Conservation (phyloP, 2,888 invertebrate genomes). For the Pecten maximus region DNA sequence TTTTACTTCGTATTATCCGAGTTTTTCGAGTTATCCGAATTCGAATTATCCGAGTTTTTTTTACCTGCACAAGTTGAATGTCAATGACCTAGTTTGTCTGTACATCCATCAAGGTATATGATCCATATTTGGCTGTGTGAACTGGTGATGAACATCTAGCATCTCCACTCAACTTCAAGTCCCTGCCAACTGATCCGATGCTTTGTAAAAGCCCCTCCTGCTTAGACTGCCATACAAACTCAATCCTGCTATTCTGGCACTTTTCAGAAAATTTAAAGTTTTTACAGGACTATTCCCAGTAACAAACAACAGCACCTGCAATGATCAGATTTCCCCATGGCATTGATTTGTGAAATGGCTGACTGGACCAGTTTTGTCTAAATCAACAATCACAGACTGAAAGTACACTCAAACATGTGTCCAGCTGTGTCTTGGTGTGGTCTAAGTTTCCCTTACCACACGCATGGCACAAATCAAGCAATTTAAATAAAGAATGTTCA, state of each 20-base stretch:
- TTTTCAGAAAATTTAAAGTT: neutral
- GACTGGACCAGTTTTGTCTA: neutral
- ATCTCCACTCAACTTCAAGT: slow-evolving; percentile 47
- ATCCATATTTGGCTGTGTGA: slow-evolving; percentile 46
- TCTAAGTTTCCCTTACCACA: neutral
- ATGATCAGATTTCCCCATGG: neutral
- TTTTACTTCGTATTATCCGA: too few relatives aligned
- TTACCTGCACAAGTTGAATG: slow-evolving; percentile 42
- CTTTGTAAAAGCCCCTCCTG: neutral
- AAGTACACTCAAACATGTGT: neutral
- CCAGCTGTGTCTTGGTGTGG: neutral
- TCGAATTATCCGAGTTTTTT: too few relatives aligned
- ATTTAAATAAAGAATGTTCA: neutral
- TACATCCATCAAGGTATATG: slow-evolving; percentile 46
- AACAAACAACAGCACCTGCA: neutral
- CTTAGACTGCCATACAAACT: neutral
- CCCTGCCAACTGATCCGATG: neutral
- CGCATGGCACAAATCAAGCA: neutral
- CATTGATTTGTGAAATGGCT: neutral
- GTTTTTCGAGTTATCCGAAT: too few relatives aligned
- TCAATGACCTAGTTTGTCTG: slow-evolving; percentile 40
- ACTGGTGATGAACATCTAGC: slow-evolving; percentile 44
- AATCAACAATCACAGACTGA: neutral
- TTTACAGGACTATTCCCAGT: slow-evolving; percentile 10
- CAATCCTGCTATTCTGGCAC: neutral